Conservation (phyloP, 2,797 vertebrate species). For the Coilia nasus region DNA sequence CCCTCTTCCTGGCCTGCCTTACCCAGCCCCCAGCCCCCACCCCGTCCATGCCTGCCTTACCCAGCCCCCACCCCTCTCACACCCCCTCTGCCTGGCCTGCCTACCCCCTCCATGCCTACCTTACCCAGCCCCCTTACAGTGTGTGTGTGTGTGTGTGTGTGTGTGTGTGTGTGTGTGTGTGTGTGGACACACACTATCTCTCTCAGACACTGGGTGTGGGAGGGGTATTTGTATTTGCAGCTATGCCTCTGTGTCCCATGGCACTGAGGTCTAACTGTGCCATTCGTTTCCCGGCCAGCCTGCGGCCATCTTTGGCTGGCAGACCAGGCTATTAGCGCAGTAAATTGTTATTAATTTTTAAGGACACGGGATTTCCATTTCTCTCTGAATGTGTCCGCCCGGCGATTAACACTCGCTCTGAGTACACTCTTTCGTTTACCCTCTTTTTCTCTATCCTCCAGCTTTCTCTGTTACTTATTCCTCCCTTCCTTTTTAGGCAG, state of each 20-base stretch:
- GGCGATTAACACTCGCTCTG: conserved; percentile 53
- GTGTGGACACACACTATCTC: neutral
- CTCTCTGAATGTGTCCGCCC: conserved; percentile 55
- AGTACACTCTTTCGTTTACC: conserved; percentile 20
- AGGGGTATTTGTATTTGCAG: neutral
- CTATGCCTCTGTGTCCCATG: conserved; percentile 34
- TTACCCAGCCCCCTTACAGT: no score
- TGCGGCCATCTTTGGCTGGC: conserved; percentile 40
- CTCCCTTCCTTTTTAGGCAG: conserved; percentile 29
- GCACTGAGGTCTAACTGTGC: conserved; percentile 37
- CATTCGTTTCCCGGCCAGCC: conserved; percentile 42
- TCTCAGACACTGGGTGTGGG: neutral
- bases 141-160: no score
- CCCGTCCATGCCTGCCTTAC: no score
- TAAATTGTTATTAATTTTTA: conserved; percentile 71
- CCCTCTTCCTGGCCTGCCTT: no score
- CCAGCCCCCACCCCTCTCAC: no score
- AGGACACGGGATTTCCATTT: conserved; percentile 64
- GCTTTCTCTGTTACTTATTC: neutral
- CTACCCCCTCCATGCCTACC: no score
- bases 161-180: no score
- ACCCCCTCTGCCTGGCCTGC: no score
- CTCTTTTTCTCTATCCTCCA: neutral
- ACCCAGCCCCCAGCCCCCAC: no score
- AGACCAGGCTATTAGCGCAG: conserved; percentile 63